Evolutionary conservation across 2,888 invertebrate genomes (phyloP).

Genomic region (Nomada fucata): DNA sequence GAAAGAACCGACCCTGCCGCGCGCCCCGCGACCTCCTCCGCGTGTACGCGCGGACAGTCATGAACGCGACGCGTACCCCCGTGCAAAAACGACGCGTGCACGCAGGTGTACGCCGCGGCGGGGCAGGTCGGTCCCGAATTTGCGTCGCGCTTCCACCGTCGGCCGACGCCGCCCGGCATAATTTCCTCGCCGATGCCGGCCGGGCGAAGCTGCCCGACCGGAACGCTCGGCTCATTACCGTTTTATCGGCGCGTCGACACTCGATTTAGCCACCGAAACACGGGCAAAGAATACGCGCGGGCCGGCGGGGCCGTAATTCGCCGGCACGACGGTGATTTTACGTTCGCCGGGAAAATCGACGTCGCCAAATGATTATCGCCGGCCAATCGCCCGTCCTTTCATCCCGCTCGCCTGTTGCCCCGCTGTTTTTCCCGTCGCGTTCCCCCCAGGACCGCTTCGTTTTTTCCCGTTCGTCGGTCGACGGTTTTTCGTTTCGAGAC

Average conservation of each 20-base stretch:
- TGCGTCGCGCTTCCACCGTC: conserved; percentile 74
- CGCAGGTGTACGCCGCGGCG: conserved; percentile 10
- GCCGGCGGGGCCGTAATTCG: conserved; percentile 63
- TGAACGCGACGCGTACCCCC: neutral
- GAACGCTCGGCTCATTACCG: conserved; percentile 67
- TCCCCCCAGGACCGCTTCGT: too few species aligned
- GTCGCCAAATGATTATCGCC: conserved; percentile 57
- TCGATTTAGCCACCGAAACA: conserved; percentile 68
- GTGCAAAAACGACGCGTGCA: neutral
- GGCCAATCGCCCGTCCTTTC: conserved; percentile 47
- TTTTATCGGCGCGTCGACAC: conserved; percentile 65
- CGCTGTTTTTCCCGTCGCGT: conserved; percentile 10
- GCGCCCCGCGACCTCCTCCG: neutral
- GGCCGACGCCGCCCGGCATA: conserved; percentile 60
- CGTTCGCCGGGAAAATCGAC: conserved; percentile 62
- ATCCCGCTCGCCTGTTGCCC: conserved; percentile 14
- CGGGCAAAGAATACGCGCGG: conserved; percentile 62
- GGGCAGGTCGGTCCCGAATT: conserved; percentile 60
- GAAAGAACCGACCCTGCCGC: conserved; percentile 46
- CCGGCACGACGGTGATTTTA: conserved; percentile 61
- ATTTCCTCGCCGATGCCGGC: conserved; percentile 58
- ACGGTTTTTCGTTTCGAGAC: neutral
- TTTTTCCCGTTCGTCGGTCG: fast-evolving
- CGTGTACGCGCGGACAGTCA: neutral
- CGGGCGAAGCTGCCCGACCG: conserved; percentile 62